These are phyloP conservation scores for Mimachlamys varia DNA, from an alignment of 2,888 invertebrate genomes.

Conservation along the genomic window DNA sequence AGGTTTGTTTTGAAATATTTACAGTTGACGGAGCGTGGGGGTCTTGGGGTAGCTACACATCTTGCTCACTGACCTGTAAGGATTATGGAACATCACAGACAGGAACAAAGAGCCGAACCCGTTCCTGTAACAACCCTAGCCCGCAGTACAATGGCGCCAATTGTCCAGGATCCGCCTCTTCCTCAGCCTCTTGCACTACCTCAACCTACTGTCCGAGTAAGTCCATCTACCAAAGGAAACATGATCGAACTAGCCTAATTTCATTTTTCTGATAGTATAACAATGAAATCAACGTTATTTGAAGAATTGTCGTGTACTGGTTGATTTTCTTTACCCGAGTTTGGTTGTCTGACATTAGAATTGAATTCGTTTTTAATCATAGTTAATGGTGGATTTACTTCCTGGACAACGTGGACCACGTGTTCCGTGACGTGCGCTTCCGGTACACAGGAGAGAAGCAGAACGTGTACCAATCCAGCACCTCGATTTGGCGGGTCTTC, in stretches of 20 bases:
- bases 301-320: too few species aligned
- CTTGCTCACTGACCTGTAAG: slow-evolving; percentile 40
- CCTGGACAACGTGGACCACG: slow-evolving; percentile 39
- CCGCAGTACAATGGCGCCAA: slow-evolving; percentile 41
- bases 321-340: too few species aligned
- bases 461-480: slow-evolving; percentile 41
- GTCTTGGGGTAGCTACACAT: slow-evolving; percentile 36
- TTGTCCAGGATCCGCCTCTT: background rate
- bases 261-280: too few species aligned
- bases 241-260: too few species aligned
- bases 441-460: slow-evolving; percentile 36
- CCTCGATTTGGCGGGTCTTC: slow-evolving; percentile 44
- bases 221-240: background rate
- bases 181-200: slow-evolving; percentile 10
- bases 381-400: slow-evolving; percentile 38
- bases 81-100: background rate
- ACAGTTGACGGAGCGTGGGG: slow-evolving; percentile 42
- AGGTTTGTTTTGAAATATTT: too few species aligned
- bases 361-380: too few species aligned
- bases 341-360: too few species aligned
- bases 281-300: too few species aligned
- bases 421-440: slow-evolving; percentile 46
- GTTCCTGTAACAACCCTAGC: slow-evolving; percentile 35
- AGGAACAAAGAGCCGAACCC: slow-evolving; percentile 14
- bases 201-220: slow-evolving; percentile 43